These are phyloP conservation scores for Phataginus tricuspis DNA, from an alignment of 2,797 vertebrate species.

Conservation along the genomic window DNA sequence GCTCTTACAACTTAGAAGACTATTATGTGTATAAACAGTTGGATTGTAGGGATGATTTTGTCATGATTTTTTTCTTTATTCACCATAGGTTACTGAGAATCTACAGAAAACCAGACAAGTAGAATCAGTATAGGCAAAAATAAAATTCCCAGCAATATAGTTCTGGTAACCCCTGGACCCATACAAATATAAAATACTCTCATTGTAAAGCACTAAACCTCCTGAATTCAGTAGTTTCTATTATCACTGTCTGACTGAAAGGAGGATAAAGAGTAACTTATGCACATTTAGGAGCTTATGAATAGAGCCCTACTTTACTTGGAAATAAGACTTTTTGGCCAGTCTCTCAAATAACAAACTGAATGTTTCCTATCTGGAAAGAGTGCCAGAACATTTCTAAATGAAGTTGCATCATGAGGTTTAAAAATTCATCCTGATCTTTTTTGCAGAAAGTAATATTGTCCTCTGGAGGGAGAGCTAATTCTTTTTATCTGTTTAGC, in stretches of 20 bases:
- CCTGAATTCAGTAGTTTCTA: background rate
- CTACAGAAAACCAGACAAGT: background rate
- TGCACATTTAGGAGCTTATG: slow-evolving; percentile 12
- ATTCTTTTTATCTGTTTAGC: slow-evolving; percentile 50
- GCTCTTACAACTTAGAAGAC: background rate
- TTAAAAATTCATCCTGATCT: slow-evolving; percentile 54
- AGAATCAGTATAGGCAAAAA: background rate
- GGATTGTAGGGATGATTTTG: background rate
- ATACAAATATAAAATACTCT: background rate
- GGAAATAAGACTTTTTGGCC: slow-evolving; percentile 57
- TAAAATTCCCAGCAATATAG: background rate
- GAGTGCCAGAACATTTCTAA: slow-evolving; percentile 66
- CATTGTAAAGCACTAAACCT: background rate
- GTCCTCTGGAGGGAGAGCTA: slow-evolving; percentile 49
- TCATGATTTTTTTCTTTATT: slow-evolving; percentile 5
- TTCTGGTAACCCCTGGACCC: background rate
- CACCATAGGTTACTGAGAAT: background rate
- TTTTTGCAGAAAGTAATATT: slow-evolving; percentile 73
- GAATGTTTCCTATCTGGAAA: slow-evolving; percentile 57
- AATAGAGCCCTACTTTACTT: slow-evolving; percentile 49
- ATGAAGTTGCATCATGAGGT: slow-evolving; percentile 58
- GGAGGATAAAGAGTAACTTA: background rate
- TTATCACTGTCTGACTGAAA: background rate
- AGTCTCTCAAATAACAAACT: slow-evolving; percentile 64
- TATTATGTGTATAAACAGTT: background rate